Percentiles rank a stretch among this genome's conserved stretches.
These are phyloP conservation scores for Pseudachorutes palmiensis DNA, from an alignment of 1,140 invertebrate species.

Conservation along the genomic window DNA sequence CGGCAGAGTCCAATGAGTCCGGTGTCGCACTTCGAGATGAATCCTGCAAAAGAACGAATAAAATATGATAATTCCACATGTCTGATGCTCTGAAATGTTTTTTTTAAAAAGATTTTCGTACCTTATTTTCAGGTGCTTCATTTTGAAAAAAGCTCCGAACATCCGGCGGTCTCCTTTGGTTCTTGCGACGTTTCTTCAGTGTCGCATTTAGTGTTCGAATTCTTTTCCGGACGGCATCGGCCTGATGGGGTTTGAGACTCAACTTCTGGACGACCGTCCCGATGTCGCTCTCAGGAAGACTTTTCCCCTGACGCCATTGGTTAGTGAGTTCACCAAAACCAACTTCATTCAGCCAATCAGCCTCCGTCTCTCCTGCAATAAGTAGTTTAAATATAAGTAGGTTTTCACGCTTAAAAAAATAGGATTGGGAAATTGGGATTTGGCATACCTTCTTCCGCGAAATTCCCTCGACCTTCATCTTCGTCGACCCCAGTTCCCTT, in stretches of 20 bases:
- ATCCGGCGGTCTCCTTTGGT: conserved; percentile 46
- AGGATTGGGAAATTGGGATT: background rate
- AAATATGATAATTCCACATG: no score
- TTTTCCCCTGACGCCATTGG: conserved; percentile 52
- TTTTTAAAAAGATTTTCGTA: conserved; percentile 50
- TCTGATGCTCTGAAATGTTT: conserved; percentile 3
- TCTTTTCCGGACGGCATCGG: conserved; percentile 64
- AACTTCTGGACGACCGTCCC: conserved; percentile 50
- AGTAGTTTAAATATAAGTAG: background rate
- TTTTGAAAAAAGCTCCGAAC: conserved; percentile 37
- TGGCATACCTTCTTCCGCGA: conserved; percentile 34
- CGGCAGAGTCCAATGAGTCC: conserved; percentile 60
- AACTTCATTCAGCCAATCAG: conserved; percentile 52
- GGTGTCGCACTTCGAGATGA: conserved; percentile 72
- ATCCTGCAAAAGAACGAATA: conserved; percentile 47
- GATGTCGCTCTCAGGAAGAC: conserved; percentile 52
- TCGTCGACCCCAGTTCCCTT: conserved; percentile 33
- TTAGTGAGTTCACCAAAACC: conserved; percentile 53
- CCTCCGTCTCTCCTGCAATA: conserved; percentile 41
- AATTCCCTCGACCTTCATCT: conserved; percentile 37
- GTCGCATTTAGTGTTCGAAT: conserved; percentile 69
- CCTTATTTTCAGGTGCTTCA: conserved; percentile 68
- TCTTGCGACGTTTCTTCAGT: conserved; percentile 51
- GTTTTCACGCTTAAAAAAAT: background rate
- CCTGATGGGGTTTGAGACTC: conserved; percentile 49